Evolutionary conservation across 2,113 vertebrate species (phyloP).

Genomic region (Phycodurus eques): DNA sequence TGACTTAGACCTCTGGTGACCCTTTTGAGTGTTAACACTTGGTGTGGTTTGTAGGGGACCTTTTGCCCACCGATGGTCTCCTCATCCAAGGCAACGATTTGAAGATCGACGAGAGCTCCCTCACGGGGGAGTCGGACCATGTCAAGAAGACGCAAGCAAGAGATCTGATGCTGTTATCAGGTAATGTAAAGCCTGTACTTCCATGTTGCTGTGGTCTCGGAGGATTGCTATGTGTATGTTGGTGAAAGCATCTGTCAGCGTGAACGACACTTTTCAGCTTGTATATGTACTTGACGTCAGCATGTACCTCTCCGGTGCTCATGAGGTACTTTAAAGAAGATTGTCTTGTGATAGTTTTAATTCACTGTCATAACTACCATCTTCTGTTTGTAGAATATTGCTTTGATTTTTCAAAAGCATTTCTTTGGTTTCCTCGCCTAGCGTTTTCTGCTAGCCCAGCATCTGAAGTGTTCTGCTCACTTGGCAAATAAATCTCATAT

Average conservation of each 20-base stretch:
- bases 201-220: not conserved
- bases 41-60: slow-evolving; percentile 81
- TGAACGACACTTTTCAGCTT: no score
- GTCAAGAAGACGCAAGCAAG: slow-evolving; percentile 91
- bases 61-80: slow-evolving; percentile 92
- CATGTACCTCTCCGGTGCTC: no score
- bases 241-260: not conserved
- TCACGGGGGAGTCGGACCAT: slow-evolving; percentile 98
- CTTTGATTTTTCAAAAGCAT: not conserved
- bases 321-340: no score
- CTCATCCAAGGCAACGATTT: slow-evolving; percentile 98
- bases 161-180: slow-evolving; percentile 95
- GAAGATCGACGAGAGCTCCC: slow-evolving; percentile 96
- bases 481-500: not conserved
- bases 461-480: not conserved
- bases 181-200: slow-evolving; percentile 57
- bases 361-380: not conserved
- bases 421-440: not conserved
- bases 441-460: not conserved
- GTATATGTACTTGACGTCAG: no score
- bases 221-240: not conserved
- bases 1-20: no score
- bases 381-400: not conserved
- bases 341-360: not conserved
- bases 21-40: not conserved